Base-by-base conservation (phyloP, 23 tunicate genomes). In the Phallusia fumigata region DNA sequence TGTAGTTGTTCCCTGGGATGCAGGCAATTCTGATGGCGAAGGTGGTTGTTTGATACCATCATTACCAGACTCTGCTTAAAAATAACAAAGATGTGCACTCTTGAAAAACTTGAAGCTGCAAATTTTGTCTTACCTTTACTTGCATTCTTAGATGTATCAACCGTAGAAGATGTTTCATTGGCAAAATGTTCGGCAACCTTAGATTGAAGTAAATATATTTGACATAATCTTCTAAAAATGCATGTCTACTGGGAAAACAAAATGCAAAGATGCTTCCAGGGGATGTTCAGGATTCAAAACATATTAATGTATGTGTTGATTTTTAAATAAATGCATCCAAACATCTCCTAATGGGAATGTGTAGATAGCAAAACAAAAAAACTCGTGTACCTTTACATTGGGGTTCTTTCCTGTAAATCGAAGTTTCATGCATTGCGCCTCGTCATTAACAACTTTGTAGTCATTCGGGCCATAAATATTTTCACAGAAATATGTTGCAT, bases 401-500 rank as follows among this genome's bases (percentile, higher is more conserved):
- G 91, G 91, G 33, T 92, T 92, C 32, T 74, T 31, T 47, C 87
- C 89, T 36, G 58, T 65, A 76, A 84, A 84, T 30, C 31, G 75
- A 33, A 92, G 34, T 47, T 58, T 80, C 89, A 92, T 84, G 58
- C 97, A 92, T 18, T 36, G 40, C 12, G 33, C 73, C 18, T 65
- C 21, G 65, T 86, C 81, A 13, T 76, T 3, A 0, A 74, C 81
- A 16, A 93, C 93, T 51, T 32, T 65, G 81, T 75, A 93, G 65
- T 93, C 98, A 52, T 84, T 18, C 0, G 89, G 97, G 33, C 82
- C 89, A 65, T 80, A 93, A 8, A 93, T 44, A 64, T 35, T 58
- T 73, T 93, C 90, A 40, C 98, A 93, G 69, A 93, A 93, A 51
- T 84, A 73, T 15, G 90, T 88, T 18, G 93, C 65, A 73, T 88